A percentile compares a stretch with the other conserved stretches of the same genome.
Evolutionary conservation across 2,113 vertebrate genomes (phyloP).

Genomic region (Circaetus cinerascens): DNA sequence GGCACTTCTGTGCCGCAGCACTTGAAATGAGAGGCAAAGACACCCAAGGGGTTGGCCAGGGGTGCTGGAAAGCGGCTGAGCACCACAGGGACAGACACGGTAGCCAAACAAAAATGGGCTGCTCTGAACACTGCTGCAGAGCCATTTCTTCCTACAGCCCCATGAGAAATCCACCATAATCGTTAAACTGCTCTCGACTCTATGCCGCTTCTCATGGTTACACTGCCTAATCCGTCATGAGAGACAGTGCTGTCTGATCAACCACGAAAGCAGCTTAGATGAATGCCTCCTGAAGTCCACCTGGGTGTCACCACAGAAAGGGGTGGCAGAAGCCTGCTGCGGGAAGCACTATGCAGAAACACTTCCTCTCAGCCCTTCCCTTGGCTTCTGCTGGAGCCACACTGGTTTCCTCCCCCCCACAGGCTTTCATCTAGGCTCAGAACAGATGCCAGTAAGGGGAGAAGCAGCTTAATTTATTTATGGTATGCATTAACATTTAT

Average conservation of each 20-base stretch:
- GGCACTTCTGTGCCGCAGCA: not conserved
- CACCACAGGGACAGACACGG: fast-evolving
- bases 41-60: not conserved
- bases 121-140: not conserved
- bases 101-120: not conserved
- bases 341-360: not conserved
- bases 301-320: not conserved
- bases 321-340: not conserved
- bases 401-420: not conserved
- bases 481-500: constrained; percentile 66
- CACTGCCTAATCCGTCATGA: fast-evolving
- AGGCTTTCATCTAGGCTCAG: not conserved
- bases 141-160: not conserved
- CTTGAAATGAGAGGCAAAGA: not conserved
- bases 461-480: constrained; percentile 68
- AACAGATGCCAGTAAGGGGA: constrained; percentile 31
- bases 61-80: not conserved
- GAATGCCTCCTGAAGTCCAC: not conserved
- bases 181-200: not conserved
- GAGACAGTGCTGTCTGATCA: fast-evolving
- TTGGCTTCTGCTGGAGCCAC: not conserved
- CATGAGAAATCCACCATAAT: not conserved
- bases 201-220: not conserved
- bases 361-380: not conserved
- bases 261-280: not conserved